phyloP scores from a whole-genome alignment of 2,797 vertebrate genomes.

The Chanos chanos region DNA sequence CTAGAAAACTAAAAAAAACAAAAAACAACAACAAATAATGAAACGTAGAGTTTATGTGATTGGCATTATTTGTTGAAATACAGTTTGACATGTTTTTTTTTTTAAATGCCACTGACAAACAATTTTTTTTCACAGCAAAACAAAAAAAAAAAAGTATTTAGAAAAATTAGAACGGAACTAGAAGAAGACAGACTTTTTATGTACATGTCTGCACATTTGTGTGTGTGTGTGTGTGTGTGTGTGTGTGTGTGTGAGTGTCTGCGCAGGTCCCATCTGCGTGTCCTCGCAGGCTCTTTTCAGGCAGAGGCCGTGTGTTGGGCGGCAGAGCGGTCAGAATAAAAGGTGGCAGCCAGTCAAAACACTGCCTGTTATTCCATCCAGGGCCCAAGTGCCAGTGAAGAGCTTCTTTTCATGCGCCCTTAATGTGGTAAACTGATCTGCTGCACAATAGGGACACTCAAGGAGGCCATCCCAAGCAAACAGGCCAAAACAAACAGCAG shows the following conservation, averaged over 20 bases:
- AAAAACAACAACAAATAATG: neutral
- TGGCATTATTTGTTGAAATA: no score
- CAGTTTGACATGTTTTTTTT: no score
- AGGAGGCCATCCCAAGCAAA: constrained; percentile 74
- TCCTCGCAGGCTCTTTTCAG: constrained; percentile 36
- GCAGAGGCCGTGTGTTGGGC: constrained; percentile 55
- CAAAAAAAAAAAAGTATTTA: neutral
- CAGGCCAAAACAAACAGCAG: constrained; percentile 64
- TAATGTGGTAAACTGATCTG: constrained; percentile 79
- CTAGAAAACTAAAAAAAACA: neutral
- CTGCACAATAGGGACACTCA: constrained; percentile 73
- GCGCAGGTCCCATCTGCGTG: constrained; percentile 10
- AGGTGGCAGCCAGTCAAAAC: constrained; percentile 80
- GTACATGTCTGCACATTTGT: neutral
- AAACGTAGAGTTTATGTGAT: no score
- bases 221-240: neutral
- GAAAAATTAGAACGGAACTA: neutral
- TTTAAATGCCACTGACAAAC: neutral
- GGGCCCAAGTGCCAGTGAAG: constrained; percentile 71
- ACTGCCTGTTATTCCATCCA: constrained; percentile 67
- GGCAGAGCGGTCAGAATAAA: constrained; percentile 66
- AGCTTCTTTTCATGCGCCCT: constrained; percentile 74
- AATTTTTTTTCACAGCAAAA: neutral
- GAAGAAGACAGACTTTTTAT: neutral
- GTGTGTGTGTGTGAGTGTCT: constrained; percentile 16